Evolutionary conservation across 1,140 invertebrate genomes (phyloP), one percentile per base, ranked within the genome.

Genomic region (Drosophila sp.): DNA sequence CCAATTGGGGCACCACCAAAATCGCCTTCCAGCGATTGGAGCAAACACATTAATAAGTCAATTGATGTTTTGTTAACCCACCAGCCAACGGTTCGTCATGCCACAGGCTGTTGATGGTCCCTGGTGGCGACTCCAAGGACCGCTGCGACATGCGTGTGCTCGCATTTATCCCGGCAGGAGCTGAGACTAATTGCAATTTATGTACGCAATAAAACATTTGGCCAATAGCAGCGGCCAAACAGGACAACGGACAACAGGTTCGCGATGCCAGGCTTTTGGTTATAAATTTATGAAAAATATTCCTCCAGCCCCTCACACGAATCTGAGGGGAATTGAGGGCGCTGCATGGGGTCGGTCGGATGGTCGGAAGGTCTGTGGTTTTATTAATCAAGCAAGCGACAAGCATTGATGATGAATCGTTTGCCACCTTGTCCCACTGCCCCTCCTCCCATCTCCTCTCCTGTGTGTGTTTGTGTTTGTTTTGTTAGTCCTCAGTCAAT

Each of bases 271-370:
- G 72, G 70, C 66, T 66, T 76, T 66, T 67, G 80, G 85, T 90
- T 89, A 90, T 84, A 89, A 90, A 89, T 89, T 89, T 90, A 89
- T 89, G 80, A 89, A 89, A 80, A 84, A 80, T 80, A 87, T 70
- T 70, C 62, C 30, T 64, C 23, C 41, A 5, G 11, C 38, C 54
- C 60, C 44, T n/a, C 10, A 29, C 55, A 27, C 35, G 11, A 23
- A 38, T 35, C 35, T 38, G 10, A 3, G 10, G 38, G 23, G 69
- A 77, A 77, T 65, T 77, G 44, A 50, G 44, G 8, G 25, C 44
- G 6, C 44, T 27, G 25, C 44, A 50, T 50, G 66, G 38, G 54
- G 63, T 62, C 44, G 66, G 56, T 17, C 17, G 17, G 17, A 17
- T 17, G 17, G 17, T 17, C 17, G 17, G 17, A 17, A 17, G 17